These are phyloP conservation scores for Ephydatia muelleri DNA, from an alignment of 37 sponge, comb jelly and placozoan species.

Conservation along the genomic window DNA sequence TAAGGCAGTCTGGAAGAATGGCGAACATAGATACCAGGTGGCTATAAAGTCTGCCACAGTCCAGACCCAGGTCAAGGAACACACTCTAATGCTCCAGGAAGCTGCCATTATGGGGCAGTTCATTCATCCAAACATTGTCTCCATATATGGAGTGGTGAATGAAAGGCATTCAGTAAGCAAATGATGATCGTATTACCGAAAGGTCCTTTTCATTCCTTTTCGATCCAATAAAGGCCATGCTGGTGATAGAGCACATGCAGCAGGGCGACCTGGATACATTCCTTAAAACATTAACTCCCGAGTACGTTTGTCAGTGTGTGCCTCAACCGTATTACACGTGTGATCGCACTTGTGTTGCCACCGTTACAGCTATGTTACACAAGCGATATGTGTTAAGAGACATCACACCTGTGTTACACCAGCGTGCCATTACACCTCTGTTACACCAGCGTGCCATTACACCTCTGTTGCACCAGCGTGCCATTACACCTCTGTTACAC, in stretches of 20 bases:
- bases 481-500: no score
- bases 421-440: no score
- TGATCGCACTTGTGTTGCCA: no score
- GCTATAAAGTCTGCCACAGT: background rate
- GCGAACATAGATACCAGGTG: background rate
- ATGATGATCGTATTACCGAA: background rate
- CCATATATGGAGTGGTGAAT: conserved; percentile 11
- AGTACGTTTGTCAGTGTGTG: no score
- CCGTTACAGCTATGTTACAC: no score
- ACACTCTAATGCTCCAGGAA: background rate
- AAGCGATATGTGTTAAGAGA: no score
- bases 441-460: no score
- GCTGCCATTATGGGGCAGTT: conserved; percentile 8
- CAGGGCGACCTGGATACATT: conserved; percentile 23
- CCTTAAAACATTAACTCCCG: background rate
- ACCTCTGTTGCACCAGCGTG: no score
- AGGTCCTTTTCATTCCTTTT: background rate
- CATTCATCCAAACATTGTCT: conserved; percentile 18
- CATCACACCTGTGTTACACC: no score
- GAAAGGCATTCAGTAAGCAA: conserved; percentile 10
- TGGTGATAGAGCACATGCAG: conserved; percentile 12
- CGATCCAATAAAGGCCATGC: conserved; percentile 8
- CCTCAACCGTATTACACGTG: no score
- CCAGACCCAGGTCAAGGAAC: background rate
- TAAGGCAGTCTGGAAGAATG: background rate